These are phyloP conservation scores for Paramormyrops kingsleyae DNA, from an alignment of 2,113 vertebrate genomes.

Conservation along the genomic window DNA sequence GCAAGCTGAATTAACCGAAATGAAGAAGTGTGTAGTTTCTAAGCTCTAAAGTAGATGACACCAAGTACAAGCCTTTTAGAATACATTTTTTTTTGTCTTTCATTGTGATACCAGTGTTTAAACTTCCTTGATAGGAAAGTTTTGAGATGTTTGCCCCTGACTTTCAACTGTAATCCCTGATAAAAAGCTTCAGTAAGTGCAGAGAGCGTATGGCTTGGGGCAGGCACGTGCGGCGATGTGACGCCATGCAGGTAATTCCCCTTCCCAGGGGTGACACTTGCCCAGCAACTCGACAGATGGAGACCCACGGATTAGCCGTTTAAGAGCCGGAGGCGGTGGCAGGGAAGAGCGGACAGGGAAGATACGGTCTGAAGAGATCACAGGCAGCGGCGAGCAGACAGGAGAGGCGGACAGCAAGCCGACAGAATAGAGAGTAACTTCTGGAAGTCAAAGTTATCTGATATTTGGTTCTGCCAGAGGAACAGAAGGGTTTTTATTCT, in stretches of 20 bases:
- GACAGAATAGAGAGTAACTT: not conserved
- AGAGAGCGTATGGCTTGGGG: not conserved
- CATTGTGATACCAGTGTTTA: not conserved
- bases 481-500: not conserved
- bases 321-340: slow-evolving; percentile 41
- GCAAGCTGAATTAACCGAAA: not conserved
- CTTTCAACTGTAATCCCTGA: not conserved
- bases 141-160: not conserved
- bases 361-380: not conserved
- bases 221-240: slow-evolving; percentile 22
- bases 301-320: slow-evolving; percentile 60
- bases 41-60: not conserved
- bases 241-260: slow-evolving; percentile 29
- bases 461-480: not conserved
- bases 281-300: slow-evolving; percentile 57
- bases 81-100: not conserved
- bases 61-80: not conserved
- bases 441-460: not conserved
- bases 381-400: not conserved
- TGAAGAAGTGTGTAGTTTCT: not conserved
- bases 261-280: slow-evolving; percentile 29
- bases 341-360: not conserved
- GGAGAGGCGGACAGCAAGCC: not conserved
- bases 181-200: not conserved
- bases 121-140: not conserved